Base-by-base conservation (phyloP, 2,113 vertebrate genomes). In the Bufo gargarizans region DNA sequence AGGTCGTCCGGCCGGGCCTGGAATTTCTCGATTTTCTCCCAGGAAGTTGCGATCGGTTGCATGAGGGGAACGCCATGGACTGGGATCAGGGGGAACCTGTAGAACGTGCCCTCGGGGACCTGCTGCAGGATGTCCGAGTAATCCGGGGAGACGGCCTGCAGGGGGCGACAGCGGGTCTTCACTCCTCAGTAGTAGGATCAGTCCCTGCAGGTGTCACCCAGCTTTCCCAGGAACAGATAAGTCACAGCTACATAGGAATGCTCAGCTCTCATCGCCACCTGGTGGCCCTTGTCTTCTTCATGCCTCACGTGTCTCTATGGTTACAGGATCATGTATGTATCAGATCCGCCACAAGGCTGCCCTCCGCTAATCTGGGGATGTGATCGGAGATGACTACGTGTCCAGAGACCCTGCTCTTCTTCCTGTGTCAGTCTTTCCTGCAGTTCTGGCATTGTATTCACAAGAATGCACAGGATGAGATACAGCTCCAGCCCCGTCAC, bases 1-100 rank as follows among this genome's bases (percentile, higher is more conserved):
- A 97, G 82, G 89, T 96, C 95, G 0, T 95, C 94, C 4, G 95
- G 92, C 80, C 95, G 92, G 0, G 96, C 95, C 84, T 89, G 8
- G 87, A 96, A 96, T 84, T 87, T 90, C 90, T 90, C 92, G 67
- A 96, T 43, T 9, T 72, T 63, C 69, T 95, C 93, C 93, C 92
- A 96, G 89, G 91, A 93, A 0, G 93, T 12, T 3, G 92, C 93
- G 0, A 94, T 93, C 55, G 79, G 33, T 77, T 45, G 89, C 92
- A 93, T 93, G 55, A 97, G 94, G 20, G 94, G 93, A 53, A 95
- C 17, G 0, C 95, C 94, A 47, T 90, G 88, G 0, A 95, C 58
- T 0, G 89, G 85, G 69, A 91, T 83, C 58, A 96, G 84, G 61
- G 93, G 94, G 90, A 95, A 95, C 19, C 96, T 93, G 6, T 16